phyloP scores from a whole-genome alignment of 2,113 vertebrate species.

The Ctenomys sociabilis region DNA sequence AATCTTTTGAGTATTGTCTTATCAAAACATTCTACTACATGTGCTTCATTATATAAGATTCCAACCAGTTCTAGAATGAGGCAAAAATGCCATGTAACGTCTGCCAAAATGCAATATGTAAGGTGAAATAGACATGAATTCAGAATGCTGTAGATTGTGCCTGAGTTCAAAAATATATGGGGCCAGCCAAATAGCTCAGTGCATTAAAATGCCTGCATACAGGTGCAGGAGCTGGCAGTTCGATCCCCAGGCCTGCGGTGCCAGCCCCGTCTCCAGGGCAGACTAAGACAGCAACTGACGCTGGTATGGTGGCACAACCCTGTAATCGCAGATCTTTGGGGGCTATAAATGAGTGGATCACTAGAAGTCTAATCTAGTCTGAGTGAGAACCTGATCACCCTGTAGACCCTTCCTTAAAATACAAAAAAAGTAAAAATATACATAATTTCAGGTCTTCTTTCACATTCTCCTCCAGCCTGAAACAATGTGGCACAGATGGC shows the following conservation, averaged over 20 bases:
- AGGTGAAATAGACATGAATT: background rate
- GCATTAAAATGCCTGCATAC: no score
- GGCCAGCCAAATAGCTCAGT: no score
- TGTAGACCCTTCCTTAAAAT: no score
- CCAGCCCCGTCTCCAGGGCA: no score
- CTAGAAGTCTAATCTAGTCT: no score
- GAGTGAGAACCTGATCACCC: no score
- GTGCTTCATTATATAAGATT: background rate
- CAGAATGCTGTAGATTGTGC: background rate
- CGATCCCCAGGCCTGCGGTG: no score
- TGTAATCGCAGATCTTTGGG: no score
- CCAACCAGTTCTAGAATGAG: background rate
- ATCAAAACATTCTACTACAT: slow-evolving; percentile 30
- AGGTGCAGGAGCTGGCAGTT: no score
- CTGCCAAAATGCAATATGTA: background rate
- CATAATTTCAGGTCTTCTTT: background rate
- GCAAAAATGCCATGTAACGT: background rate
- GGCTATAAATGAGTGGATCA: no score
- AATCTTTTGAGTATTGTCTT: slow-evolving; percentile 17
- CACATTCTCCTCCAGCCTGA: background rate
- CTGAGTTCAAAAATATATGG: background rate
- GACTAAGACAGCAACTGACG: no score
- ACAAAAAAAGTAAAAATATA: slow-evolving; percentile 29
- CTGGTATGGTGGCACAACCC: no score
- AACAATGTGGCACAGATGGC: background rate